Evolutionary conservation across 2,888 invertebrate species (phyloP).

Genomic region (Archips xylosteana): DNA sequence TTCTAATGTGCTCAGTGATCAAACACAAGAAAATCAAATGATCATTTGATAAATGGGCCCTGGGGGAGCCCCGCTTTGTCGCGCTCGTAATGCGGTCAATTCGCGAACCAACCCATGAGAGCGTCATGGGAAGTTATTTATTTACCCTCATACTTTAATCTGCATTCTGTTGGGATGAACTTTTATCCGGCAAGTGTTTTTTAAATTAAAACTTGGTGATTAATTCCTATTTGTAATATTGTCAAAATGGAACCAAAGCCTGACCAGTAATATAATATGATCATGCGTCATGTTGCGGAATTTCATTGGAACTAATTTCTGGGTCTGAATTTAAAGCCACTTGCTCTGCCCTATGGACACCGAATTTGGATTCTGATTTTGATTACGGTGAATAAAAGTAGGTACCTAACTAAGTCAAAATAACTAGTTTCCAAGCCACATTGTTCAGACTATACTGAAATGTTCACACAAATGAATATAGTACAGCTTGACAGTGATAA

Average conservation of each 20-base stretch:
- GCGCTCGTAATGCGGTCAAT: slow-evolving; percentile 80
- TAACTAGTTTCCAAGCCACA: too few relatives aligned
- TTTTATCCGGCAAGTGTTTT: slow-evolving; percentile 22
- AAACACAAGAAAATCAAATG: slow-evolving; percentile 87
- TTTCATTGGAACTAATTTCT: too few relatives aligned
- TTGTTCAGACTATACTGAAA: too few relatives aligned
- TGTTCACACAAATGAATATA: too few relatives aligned
- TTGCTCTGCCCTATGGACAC: too few relatives aligned
- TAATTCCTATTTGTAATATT: slow-evolving; percentile 1
- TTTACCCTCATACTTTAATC: slow-evolving; percentile 57
- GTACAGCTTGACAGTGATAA: too few relatives aligned
- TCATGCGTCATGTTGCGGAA: too few relatives aligned
- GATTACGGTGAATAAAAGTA: too few relatives aligned
- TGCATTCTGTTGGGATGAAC: slow-evolving; percentile 39
- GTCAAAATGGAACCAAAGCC: not conserved
- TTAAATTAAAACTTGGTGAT: slow-evolving; percentile 9
- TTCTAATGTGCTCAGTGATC: slow-evolving; percentile 85
- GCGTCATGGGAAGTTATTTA: slow-evolving; percentile 65
- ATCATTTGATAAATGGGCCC: slow-evolving; percentile 86
- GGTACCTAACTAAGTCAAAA: too few relatives aligned
- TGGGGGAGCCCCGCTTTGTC: slow-evolving; percentile 62
- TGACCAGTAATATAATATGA: too few relatives aligned
- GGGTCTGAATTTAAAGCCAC: too few relatives aligned
- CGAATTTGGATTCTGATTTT: too few relatives aligned
- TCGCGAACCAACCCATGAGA: slow-evolving; percentile 48